Evolutionary conservation across 2,888 invertebrate genomes (phyloP).

Genomic region (Euspilapteryx auroguttella): DNA sequence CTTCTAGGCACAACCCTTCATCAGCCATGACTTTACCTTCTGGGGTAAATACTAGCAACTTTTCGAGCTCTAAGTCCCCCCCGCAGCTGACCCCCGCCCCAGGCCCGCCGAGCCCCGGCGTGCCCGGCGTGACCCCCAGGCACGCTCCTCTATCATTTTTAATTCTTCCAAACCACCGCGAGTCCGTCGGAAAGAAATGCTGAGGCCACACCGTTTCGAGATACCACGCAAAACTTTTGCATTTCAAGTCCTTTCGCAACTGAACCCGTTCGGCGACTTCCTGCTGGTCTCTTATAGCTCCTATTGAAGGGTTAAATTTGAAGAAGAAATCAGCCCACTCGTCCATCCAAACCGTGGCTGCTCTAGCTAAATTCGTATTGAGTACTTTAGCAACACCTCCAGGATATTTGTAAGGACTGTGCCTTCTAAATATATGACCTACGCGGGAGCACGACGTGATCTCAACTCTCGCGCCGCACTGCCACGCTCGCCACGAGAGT

Average conservation of each 20-base stretch:
- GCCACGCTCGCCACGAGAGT: conserved; percentile 95
- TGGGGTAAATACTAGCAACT: conserved; percentile 71
- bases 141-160: conserved; percentile 44
- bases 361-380: conserved; percentile 87
- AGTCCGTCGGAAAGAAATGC: conserved; percentile 88
- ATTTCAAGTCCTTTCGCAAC: conserved; percentile 71
- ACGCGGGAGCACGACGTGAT: conserved; percentile 93
- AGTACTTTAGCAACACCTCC: conserved; percentile 89
- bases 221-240: conserved; percentile 93
- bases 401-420: conserved; percentile 93
- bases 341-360: conserved; percentile 98
- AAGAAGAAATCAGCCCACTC: conserved; percentile 93
- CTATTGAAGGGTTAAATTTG: conserved; percentile 77
- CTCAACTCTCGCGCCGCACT: conserved; percentile 89
- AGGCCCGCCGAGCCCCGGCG: conserved; percentile 71
- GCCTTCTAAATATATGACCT: conserved; percentile 89
- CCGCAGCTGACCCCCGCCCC: conserved; percentile 70
- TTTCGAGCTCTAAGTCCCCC: conserved; percentile 58
- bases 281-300: conserved; percentile 59
- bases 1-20: conserved; percentile 83
- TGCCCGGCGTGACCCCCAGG: conserved; percentile 38
- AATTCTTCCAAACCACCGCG: conserved; percentile 89
- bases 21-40: conserved; percentile 81
- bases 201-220: conserved; percentile 94
- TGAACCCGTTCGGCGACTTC: conserved; percentile 65